Evolutionary conservation across 2,797 vertebrate genomes (phyloP).

Genomic region (Rhinoraja longicauda): DNA sequence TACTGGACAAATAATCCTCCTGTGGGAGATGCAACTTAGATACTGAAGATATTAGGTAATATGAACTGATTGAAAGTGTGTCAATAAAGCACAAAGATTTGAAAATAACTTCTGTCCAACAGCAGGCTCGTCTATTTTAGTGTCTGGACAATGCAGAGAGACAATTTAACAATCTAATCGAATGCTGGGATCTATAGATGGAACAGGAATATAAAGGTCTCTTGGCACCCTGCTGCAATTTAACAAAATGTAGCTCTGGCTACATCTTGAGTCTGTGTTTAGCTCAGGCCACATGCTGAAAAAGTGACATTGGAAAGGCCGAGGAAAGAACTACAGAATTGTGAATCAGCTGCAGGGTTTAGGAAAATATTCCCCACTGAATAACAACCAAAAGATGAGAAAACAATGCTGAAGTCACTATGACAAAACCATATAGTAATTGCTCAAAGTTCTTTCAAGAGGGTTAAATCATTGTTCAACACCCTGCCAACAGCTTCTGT

Average conservation of each 20-base stretch:
- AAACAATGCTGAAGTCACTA: no score
- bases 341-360: neutral
- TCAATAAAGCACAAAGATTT: neutral
- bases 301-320: neutral
- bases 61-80: neutral
- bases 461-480: no score
- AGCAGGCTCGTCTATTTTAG: neutral
- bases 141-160: neutral
- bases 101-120: neutral
- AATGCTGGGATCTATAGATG: neutral
- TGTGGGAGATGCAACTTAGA: neutral
- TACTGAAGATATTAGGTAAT: neutral
- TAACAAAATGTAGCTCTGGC: neutral
- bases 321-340: neutral
- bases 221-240: neutral
- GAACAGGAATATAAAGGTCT: constrained; percentile 12
- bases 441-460: no score
- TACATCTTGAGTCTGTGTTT: neutral
- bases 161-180: constrained; percentile 19
- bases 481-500: neutral
- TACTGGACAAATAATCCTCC: neutral
- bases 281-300: neutral
- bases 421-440: no score
- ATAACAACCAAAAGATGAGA: no score
- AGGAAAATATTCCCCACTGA: no score